These are phyloP conservation scores for Pycnomerus fuliginosus DNA, from an alignment of 2,888 invertebrate genomes.

Conservation along the genomic window DNA sequence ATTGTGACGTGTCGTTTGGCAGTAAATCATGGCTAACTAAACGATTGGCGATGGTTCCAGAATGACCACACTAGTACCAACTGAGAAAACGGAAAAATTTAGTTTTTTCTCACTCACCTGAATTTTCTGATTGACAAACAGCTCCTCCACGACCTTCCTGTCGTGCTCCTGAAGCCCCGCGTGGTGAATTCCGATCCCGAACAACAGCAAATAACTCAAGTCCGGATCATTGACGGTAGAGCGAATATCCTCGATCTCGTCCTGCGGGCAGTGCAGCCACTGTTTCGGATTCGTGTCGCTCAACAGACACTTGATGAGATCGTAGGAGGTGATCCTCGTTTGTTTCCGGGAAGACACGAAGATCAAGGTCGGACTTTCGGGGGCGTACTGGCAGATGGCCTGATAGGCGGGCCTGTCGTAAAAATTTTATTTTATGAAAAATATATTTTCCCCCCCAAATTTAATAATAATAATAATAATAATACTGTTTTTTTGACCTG, in stretches of 20 bases:
- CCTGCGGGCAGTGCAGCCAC: conserved; percentile 86
- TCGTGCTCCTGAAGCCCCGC: conserved; percentile 95
- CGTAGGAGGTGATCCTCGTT: conserved; percentile 93
- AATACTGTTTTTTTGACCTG: too few relatives aligned
- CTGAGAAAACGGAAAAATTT: too few relatives aligned
- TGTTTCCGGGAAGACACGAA: conserved; percentile 97
- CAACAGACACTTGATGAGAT: conserved; percentile 87
- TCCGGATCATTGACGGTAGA: conserved; percentile 78
- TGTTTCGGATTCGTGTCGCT: conserved; percentile 92
- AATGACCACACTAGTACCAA: too few relatives aligned
- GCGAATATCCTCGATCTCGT: conserved; percentile 79
- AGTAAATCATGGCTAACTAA: too few relatives aligned
- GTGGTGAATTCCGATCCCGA: conserved; percentile 98
- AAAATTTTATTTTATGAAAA: too few relatives aligned
- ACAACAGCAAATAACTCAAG: conserved; percentile 88
- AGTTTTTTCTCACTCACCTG: conserved; percentile 95
- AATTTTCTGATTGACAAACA: conserved; percentile 93
- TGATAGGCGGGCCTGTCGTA: conserved; percentile 96
- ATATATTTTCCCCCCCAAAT: too few relatives aligned
- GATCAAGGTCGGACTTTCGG: conserved; percentile 85
- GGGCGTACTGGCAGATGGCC: conserved; percentile 91
- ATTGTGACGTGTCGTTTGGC: too few relatives aligned
- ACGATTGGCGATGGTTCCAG: too few relatives aligned
- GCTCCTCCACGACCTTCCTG: conserved; percentile 85
- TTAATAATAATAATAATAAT: too few relatives aligned